phyloP scores from a whole-genome alignment of 2,888 invertebrate species.

The Smittia aterrima region DNA sequence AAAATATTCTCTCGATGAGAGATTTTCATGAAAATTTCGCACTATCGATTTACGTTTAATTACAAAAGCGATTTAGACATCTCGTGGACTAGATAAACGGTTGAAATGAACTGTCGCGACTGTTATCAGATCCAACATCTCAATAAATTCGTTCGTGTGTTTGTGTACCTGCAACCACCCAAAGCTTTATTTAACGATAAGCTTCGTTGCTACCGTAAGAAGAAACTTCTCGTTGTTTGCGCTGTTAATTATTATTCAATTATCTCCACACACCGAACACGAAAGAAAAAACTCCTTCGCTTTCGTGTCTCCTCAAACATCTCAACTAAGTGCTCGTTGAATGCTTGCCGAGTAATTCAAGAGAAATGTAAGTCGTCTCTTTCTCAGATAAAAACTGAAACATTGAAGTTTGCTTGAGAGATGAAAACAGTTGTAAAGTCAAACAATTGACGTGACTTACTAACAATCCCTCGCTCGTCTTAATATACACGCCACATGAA shows the following conservation, averaged over 20 bases:
- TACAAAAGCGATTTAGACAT: conserved; percentile 37
- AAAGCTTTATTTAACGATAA: not conserved
- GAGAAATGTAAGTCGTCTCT: too few species aligned
- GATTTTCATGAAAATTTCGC: not conserved
- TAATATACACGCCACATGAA: not conserved
- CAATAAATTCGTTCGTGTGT: too few species aligned
- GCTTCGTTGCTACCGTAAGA: conserved; percentile 3
- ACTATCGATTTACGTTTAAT: conserved; percentile 22
- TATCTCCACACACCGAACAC: not conserved
- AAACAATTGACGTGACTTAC: too few species aligned
- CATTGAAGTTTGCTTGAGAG: too few species aligned
- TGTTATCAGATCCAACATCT: not conserved
- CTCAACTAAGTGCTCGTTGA: too few species aligned
- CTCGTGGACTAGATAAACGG: not conserved
- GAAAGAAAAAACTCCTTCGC: not conserved
- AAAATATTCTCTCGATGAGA: too few species aligned
- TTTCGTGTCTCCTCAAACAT: not conserved
- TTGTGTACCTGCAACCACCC: not conserved
- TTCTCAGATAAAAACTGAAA: too few species aligned
- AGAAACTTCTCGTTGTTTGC: conserved; percentile 12
- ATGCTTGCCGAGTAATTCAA: too few species aligned
- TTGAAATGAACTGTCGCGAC: too few species aligned
- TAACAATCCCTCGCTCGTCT: not conserved
- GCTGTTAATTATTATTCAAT: conserved; percentile 39
- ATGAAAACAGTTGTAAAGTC: too few species aligned